These are phyloP conservation scores for Proteles cristata DNA, from an alignment of 2,113 vertebrate species.

Conservation along the genomic window DNA sequence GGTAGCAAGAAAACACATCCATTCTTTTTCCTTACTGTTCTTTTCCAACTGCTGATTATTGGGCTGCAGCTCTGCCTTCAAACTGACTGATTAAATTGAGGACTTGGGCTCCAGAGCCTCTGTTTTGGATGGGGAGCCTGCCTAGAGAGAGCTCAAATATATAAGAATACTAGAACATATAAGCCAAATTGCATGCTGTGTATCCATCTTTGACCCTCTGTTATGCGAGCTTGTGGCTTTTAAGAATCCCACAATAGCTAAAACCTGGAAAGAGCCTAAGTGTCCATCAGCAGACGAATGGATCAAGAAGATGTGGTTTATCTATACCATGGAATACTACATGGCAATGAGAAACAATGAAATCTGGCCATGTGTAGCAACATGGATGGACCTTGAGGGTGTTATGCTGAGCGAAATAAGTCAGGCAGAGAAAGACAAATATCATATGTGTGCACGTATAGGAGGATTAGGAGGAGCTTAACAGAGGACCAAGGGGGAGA, in stretches of 20 bases:
- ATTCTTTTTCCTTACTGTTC: background rate
- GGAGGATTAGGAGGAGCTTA: too few relatives aligned
- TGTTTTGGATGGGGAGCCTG: background rate
- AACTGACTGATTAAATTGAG: background rate
- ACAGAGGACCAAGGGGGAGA: too few relatives aligned
- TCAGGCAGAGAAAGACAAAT: too few relatives aligned
- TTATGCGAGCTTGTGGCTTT: slow-evolving; percentile 54
- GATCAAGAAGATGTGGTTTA: too few relatives aligned
- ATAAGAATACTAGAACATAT: background rate
- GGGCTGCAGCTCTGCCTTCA: background rate
- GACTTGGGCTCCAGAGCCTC: background rate
- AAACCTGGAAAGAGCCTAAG: too few relatives aligned
- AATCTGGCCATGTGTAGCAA: too few relatives aligned
- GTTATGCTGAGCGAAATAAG: too few relatives aligned
- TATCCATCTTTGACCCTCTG: background rate
- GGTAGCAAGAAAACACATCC: background rate
- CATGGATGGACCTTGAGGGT: too few relatives aligned
- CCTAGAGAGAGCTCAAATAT: background rate
- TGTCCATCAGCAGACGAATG: too few relatives aligned
- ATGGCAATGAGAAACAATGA: too few relatives aligned
- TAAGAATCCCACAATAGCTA: slow-evolving; percentile 62
- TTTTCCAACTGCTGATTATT: background rate
- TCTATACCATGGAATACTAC: too few relatives aligned
- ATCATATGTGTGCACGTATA: too few relatives aligned
- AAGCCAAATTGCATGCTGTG: background rate